Conservation (phyloP, 2,113 vertebrate genomes). For the Macquaria australasica region DNA sequence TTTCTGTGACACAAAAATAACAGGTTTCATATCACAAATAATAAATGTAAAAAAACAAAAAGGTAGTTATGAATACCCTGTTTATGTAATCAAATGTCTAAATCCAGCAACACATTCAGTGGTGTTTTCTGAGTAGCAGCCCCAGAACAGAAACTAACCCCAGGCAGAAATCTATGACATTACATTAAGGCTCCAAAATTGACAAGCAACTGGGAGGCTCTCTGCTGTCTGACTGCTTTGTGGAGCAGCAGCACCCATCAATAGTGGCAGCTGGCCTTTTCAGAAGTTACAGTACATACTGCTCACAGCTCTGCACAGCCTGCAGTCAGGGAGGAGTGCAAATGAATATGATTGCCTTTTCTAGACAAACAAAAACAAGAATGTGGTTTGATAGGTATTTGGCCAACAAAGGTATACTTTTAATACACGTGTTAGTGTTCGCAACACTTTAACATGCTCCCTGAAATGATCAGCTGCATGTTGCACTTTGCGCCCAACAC, state of each 20-base stretch:
- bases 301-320: slow-evolving; percentile 44
- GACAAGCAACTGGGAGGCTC: slow-evolving; percentile 59
- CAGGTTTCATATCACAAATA: background rate
- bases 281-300: slow-evolving; percentile 56
- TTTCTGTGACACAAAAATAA: slow-evolving; percentile 6
- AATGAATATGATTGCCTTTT: slow-evolving; percentile 40
- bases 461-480: background rate
- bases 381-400: slow-evolving; percentile 45
- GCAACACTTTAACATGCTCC: slow-evolving; percentile 9
- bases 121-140: slow-evolving; percentile 24
- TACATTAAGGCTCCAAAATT: slow-evolving; percentile 71
- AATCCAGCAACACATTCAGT: slow-evolving; percentile 19
- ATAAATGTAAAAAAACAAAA: background rate
- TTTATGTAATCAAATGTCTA: slow-evolving; percentile 31
- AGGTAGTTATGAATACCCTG: background rate
- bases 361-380: slow-evolving; percentile 53
- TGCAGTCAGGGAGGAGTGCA: slow-evolving; percentile 63
- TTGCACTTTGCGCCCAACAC: background rate
- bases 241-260: slow-evolving; percentile 61
- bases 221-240: slow-evolving; percentile 61
- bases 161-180: slow-evolving; percentile 75
- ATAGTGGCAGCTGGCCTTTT: slow-evolving; percentile 67
- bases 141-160: slow-evolving; percentile 51
- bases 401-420: slow-evolving; percentile 10
- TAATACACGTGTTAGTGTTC: background rate